Evolutionary conservation across 2,797 vertebrate species (phyloP).

Genomic region (Paedocypris micromegethes): DNA sequence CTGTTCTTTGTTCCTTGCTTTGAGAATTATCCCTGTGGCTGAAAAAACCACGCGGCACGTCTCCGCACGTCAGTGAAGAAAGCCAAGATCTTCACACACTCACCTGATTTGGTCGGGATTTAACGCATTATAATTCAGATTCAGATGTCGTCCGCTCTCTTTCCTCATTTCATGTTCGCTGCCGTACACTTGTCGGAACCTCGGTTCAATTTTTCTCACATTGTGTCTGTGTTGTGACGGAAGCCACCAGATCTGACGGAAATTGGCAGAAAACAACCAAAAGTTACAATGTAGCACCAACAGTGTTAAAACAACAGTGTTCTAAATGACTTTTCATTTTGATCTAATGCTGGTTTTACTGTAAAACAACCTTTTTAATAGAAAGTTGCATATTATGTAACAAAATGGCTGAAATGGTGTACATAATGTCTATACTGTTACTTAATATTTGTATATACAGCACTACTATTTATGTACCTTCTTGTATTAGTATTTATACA

Average conservation of each 20-base stretch:
- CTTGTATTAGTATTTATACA: too few species aligned
- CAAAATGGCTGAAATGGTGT: too few species aligned
- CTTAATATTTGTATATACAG: too few species aligned
- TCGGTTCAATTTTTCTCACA: constrained; percentile 65
- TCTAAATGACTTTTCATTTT: too few species aligned
- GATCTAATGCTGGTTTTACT: too few species aligned
- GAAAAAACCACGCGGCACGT: constrained; percentile 29
- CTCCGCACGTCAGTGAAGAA: constrained; percentile 28
- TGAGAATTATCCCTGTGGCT: constrained; percentile 8
- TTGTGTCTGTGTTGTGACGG: constrained; percentile 64
- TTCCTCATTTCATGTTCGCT: constrained; percentile 47
- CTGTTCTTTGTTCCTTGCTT: not conserved
- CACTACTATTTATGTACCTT: too few species aligned
- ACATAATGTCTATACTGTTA: too few species aligned
- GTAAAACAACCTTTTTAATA: too few species aligned
- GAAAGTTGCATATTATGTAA: too few species aligned
- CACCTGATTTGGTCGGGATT: constrained; percentile 73
- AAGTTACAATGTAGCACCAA: not conserved
- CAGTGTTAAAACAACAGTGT: not conserved
- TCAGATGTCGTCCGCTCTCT: constrained; percentile 61
- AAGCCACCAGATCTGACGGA: constrained; percentile 81
- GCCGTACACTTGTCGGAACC: constrained; percentile 75
- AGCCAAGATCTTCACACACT: constrained; percentile 18
- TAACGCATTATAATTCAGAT: constrained; percentile 76
- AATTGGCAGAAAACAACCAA: constrained; percentile 10